Evolutionary conservation across 2,113 vertebrate species (phyloP).

Genomic region (Butastur rufipennis): DNA sequence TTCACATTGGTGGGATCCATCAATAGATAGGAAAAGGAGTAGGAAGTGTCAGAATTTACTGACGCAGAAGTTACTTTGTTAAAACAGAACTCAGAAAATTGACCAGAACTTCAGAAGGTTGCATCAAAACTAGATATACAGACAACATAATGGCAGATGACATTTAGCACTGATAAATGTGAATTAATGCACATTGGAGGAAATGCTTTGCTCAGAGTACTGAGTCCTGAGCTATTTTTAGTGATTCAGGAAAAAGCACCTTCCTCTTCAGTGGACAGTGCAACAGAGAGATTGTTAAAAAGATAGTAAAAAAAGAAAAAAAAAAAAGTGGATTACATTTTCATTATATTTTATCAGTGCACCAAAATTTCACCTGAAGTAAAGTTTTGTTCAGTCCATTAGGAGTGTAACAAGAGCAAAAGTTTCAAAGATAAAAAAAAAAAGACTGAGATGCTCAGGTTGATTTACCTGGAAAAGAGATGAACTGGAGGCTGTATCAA

Average conservation of each 20-base stretch:
- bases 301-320: neutral
- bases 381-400: neutral
- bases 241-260: neutral
- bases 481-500: neutral
- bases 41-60: neutral
- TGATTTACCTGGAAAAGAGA: neutral
- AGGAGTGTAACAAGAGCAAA: neutral
- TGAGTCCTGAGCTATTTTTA: neutral
- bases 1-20: neutral
- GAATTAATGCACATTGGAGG: neutral
- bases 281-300: neutral
- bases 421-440: neutral
- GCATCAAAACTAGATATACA: neutral
- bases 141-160: neutral
- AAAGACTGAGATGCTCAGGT: neutral
- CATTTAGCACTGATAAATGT: neutral
- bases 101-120: neutral
- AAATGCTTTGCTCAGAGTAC: neutral
- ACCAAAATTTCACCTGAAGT: neutral
- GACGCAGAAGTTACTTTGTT: neutral
- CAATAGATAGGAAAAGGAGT: neutral
- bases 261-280: neutral
- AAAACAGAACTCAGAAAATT: neutral
- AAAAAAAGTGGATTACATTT: neutral
- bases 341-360: neutral